Base-by-base conservation (phyloP, 35 echinoderm and acorn worm species). In the Chiridota heheva region DNA sequence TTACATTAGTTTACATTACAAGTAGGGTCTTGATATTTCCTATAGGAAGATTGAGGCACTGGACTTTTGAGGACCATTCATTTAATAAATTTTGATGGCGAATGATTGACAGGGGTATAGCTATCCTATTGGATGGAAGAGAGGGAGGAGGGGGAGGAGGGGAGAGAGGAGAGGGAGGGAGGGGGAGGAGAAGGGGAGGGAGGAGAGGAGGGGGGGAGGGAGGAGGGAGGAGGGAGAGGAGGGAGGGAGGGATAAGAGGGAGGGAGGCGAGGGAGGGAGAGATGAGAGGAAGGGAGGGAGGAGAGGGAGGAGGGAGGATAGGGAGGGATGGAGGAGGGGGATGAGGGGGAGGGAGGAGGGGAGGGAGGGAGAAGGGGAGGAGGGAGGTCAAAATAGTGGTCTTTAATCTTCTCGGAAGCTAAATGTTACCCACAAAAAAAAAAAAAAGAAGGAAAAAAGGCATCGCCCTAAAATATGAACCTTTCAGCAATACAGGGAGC, bases 181-280 rank as follows among this genome's bases (percentile, higher is more conserved):
- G 47, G n/a, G 47, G n/a, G 47, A n/a, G n/a, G 47, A 51, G 47
- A n/a, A 51, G 47, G n/a, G 47, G 47, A 51, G 47, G n/a, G 47
- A n/a, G n/a, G 47, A 51, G 47, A n/a, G n/a, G 47, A 51, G 47
- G 47, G n/a, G 47, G n/a, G 47, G 47, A 51, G 47, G 47, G n/a
- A n/a, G 47, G n/a, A n/a, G n/a, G 47, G 47, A 51, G 47, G n/a
- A n/a, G 47, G n/a, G 47, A 51, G 47, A n/a, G n/a, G 47, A 51
- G 47, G 47, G n/a, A n/a, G n/a, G 47, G 47, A n/a, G n/a, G 47
- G n/a, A n/a, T 8, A 51, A n/a, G n/a, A n/a, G 47, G n/a, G 47
- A 51, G 47, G 47, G n/a, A n/a, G n/a, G 47, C 8, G n/a, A n/a
- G n/a, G 47, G 47, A 51, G 47, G n/a, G 47, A n/a, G n/a, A n/a